Conservation (phyloP, 2,888 invertebrate genomes). For the Thereva unica region DNA sequence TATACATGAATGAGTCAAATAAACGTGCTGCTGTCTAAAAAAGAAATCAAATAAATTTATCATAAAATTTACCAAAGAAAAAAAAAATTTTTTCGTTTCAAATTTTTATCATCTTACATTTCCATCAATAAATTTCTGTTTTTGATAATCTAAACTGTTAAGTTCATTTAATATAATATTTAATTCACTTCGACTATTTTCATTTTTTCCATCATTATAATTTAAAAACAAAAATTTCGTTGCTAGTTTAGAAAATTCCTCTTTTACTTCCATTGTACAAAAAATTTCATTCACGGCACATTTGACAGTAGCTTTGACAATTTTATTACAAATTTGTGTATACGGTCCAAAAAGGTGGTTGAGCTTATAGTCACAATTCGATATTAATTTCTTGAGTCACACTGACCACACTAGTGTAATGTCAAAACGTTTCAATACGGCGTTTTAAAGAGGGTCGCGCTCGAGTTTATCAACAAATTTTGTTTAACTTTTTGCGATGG, state of each 20-base stretch:
- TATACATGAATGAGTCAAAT: conserved; percentile 45
- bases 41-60: conserved; percentile 12
- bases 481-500: conserved; percentile 66
- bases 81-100: not conserved
- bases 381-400: too few species aligned
- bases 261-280: conserved; percentile 39
- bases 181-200: conserved; percentile 60
- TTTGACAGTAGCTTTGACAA: too few species aligned
- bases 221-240: conserved; percentile 51
- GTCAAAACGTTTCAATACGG: too few species aligned
- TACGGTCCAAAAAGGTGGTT: too few species aligned
- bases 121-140: conserved; percentile 46
- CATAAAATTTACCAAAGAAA: not conserved
- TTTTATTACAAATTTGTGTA: too few species aligned
- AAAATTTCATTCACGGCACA: not conserved
- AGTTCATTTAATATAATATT: conserved; percentile 65
- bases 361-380: too few species aligned
- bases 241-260: conserved; percentile 44
- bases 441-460: too few species aligned
- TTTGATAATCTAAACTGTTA: conserved; percentile 65
- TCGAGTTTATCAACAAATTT: not conserved
- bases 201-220: conserved; percentile 51
- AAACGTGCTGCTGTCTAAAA: conserved; percentile 14
- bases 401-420: too few species aligned
- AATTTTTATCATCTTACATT: conserved; percentile 38